Percentiles rank a stretch among this genome's conserved stretches.
Evolutionary conservation across 2,113 vertebrate genomes (phyloP).

Genomic region (Egretta garzetta): DNA sequence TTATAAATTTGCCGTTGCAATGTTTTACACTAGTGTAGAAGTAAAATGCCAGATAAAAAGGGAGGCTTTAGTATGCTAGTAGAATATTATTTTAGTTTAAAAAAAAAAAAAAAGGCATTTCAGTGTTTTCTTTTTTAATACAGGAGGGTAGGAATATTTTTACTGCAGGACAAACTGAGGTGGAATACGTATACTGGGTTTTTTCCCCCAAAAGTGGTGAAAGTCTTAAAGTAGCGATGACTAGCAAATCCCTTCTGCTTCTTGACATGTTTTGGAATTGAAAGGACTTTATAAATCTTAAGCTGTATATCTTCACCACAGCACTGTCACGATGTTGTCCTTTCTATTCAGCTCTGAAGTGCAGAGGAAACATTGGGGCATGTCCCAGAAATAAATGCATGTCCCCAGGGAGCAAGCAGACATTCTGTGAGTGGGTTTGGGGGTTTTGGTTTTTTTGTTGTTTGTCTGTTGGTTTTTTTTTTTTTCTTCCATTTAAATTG

Average conservation of each 20-base stretch:
- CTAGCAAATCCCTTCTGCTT: neutral
- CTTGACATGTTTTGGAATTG: neutral
- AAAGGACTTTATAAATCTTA: neutral
- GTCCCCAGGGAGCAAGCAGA: neutral
- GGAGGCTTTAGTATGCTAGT: neutral
- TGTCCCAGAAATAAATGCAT: neutral
- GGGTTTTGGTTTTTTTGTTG: no score
- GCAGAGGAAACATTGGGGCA: neutral
- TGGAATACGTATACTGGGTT: neutral
- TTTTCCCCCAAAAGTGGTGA: neutral
- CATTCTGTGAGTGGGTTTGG: neutral
- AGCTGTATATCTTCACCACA: neutral
- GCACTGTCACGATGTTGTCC: neutral
- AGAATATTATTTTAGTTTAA: neutral
- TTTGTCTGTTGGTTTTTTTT: no score
- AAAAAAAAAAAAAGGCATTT: neutral
- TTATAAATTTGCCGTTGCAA: conserved; percentile 12
- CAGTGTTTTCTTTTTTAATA: neutral
- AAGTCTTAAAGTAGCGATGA: neutral
- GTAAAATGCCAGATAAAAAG: neutral
- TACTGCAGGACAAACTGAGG: neutral
- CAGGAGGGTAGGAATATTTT: neutral
- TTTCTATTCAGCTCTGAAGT: neutral
- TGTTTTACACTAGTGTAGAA: neutral
- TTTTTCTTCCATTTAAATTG: neutral